Conservation (phyloP, 2,113 vertebrate genomes). For the Zeus faber region DNA sequence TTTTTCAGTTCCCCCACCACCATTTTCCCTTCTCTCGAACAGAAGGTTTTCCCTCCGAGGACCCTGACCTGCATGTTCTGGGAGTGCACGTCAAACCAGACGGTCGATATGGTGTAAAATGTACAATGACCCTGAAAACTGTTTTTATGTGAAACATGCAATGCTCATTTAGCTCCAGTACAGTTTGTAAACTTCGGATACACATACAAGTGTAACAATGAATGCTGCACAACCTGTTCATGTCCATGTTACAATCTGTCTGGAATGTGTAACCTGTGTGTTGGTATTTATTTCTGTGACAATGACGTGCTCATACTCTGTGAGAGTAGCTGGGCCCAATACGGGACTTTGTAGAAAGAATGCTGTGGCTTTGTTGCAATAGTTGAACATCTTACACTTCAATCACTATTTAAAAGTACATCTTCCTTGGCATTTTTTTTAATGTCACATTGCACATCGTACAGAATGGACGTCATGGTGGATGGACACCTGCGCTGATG, state of each 20-base stretch:
- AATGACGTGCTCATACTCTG: too few species aligned
- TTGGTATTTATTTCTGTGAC: not conserved
- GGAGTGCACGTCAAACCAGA: not conserved
- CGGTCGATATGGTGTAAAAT: not conserved
- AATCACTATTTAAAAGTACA: too few species aligned
- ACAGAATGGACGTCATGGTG: too few species aligned
- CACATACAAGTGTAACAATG: not conserved
- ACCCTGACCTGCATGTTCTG: constrained; percentile 81
- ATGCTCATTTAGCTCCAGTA: not conserved
- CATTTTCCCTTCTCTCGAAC: constrained; percentile 70
- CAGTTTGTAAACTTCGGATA: not conserved
- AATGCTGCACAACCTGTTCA: constrained; percentile 69
- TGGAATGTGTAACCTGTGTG: not conserved
- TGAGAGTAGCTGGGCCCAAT: too few species aligned
- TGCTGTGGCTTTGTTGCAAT: too few species aligned
- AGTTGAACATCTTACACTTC: too few species aligned
- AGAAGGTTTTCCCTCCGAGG: constrained; percentile 78
- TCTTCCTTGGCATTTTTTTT: too few species aligned
- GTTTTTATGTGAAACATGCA: not conserved
- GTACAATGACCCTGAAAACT: not conserved
- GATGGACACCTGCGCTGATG: too few species aligned
- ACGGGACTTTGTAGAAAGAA: too few species aligned
- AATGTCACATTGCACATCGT: not conserved
- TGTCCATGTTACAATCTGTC: not conserved
- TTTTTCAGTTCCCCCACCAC: constrained; percentile 79